phyloP scores from a whole-genome alignment of 64 coral and sea anemone genomes.

The Montipora cactus region DNA sequence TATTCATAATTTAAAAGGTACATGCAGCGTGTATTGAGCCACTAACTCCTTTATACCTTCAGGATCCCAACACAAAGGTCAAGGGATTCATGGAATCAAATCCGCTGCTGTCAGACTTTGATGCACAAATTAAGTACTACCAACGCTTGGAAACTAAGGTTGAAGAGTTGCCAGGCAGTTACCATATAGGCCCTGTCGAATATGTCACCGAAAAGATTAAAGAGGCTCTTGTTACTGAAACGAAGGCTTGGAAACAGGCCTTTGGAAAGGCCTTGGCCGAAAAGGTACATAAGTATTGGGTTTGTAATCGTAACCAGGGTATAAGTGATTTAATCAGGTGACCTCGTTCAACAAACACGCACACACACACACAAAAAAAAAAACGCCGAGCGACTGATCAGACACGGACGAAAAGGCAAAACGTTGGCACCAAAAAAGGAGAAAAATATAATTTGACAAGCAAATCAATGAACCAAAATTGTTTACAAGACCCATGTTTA shows the following conservation, averaged over 20 bases:
- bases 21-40: not conserved
- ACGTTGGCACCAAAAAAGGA: no score
- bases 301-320: no score
- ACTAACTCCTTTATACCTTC: not conserved
- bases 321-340: no score
- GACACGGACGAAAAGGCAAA: no score
- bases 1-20: no score
- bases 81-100: conserved; percentile 93
- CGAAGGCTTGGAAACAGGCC: conserved; percentile 98
- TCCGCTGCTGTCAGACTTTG: conserved; percentile 96
- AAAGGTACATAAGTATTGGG: conserved; percentile 64
- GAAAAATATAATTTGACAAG: no score
- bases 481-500: no score
- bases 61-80: conserved; percentile 92
- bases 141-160: conserved; percentile 87
- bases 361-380: no score
- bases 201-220: conserved; percentile 94
- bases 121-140: conserved; percentile 96
- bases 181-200: conserved; percentile 88
- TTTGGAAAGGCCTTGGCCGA: conserved; percentile 95
- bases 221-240: conserved; percentile 92
- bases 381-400: no score
- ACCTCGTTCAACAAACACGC: no score
- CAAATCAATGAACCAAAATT: no score
- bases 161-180: conserved; percentile 86